phyloP scores from a whole-genome alignment of 2,888 invertebrate genomes.

The Polyommatus iphigenia region DNA sequence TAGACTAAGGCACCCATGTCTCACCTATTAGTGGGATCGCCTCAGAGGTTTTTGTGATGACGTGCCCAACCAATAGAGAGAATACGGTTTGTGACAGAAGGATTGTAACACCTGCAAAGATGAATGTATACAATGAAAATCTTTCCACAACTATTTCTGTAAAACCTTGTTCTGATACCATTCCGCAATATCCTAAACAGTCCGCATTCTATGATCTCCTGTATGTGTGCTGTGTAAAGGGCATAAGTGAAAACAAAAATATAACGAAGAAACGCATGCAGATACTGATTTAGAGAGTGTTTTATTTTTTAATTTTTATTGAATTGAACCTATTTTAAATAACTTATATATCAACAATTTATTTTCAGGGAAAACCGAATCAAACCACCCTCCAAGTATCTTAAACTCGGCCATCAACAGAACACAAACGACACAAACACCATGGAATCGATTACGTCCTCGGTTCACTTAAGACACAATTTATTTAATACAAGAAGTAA shows the following conservation, averaged over 20 bases:
- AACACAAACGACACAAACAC: conserved; percentile 54
- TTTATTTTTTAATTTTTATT: conserved; percentile 47
- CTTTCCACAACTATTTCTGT: conserved; percentile 28
- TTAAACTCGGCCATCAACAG: conserved; percentile 43
- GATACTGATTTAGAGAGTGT: conserved; percentile 57
- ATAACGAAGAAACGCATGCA: conserved; percentile 69
- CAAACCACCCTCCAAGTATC: conserved; percentile 77
- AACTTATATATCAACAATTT: conserved; percentile 31
- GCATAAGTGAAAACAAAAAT: conserved; percentile 73
- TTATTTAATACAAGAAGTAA: conserved; percentile 46
- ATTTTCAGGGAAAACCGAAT: conserved; percentile 41
- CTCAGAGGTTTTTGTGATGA: conserved; percentile 99
- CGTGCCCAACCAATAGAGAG: conserved; percentile 99
- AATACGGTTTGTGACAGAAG: conserved; percentile 99
- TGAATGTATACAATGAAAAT: conserved; percentile 70
- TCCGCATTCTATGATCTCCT: conserved; percentile 48
- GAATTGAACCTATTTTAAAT: conserved; percentile 42
- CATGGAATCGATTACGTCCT: conserved; percentile 74
- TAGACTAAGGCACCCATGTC: conserved; percentile 54
- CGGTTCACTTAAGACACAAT: conserved; percentile 41
- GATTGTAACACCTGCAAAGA: conserved; percentile 98
- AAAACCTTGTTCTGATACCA: conserved; percentile 29
- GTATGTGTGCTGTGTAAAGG: conserved; percentile 76
- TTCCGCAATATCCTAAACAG: conserved; percentile 32
- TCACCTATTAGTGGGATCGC: conserved; percentile 99